Conservation (phyloP, 2,797 vertebrate species). For the Enteromius trimaculatus region DNA sequence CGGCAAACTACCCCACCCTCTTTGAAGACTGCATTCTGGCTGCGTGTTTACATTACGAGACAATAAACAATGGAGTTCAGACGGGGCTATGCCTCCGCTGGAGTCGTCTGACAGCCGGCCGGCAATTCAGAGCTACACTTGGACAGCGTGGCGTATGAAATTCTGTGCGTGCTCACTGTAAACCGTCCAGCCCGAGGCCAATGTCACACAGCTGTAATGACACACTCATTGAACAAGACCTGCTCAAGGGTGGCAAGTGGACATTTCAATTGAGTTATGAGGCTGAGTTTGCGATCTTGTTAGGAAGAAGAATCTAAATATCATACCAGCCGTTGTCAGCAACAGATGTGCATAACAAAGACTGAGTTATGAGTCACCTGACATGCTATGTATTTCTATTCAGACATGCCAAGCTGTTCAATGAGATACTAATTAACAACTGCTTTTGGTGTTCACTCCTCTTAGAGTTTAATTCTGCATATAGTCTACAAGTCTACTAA, state of each 20-base stretch:
- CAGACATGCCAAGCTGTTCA: conserved; percentile 16
- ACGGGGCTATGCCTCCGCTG: conserved; percentile 24
- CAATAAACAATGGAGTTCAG: conserved; percentile 58
- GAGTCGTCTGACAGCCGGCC: conserved; percentile 44
- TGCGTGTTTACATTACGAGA: conserved; percentile 46
- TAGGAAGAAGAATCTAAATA: conserved; percentile 26
- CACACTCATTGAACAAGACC: conserved; percentile 36
- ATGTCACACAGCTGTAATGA: conserved; percentile 43
- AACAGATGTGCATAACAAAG: conserved; percentile 33
- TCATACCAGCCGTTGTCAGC: conserved; percentile 9
- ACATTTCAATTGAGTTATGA: conserved; percentile 6
- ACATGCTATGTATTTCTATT: conserved; percentile 8
- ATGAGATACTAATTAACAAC: conserved; percentile 22
- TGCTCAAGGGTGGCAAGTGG: conserved; percentile 26
- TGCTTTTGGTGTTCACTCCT: conserved; percentile 19
- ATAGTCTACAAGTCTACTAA: neutral
- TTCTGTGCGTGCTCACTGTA: conserved; percentile 24
- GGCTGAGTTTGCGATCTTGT: neutral
- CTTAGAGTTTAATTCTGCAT: neutral
- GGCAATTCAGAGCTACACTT: conserved; percentile 34
- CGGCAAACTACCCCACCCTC: neutral
- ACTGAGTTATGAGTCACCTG: conserved; percentile 17
- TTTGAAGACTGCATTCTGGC: conserved; percentile 39
- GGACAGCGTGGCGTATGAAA: neutral
- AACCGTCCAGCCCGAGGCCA: conserved; percentile 23